Percentiles rank a stretch among this genome's conserved stretches.
Conservation (phyloP, 2,113 vertebrate species). For the Takifugu flavidus region DNA sequence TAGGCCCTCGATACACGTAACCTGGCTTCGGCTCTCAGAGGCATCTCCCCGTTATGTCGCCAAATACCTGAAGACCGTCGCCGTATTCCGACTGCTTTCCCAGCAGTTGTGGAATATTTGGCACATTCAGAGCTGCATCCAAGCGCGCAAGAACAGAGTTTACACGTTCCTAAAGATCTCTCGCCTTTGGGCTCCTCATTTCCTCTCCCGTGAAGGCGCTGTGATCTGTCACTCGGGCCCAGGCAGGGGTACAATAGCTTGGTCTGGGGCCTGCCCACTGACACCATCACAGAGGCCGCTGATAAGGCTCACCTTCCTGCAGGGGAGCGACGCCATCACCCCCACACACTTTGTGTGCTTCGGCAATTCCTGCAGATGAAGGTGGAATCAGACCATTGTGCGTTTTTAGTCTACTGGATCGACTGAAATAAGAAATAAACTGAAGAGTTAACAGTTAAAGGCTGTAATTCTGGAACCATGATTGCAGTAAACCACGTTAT, state of each 20-base stretch:
- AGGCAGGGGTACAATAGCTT: conserved; percentile 77
- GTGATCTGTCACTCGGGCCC: conserved; percentile 74
- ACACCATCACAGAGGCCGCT: conserved; percentile 70
- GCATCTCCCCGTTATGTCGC: conserved; percentile 15
- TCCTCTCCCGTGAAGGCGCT: conserved; percentile 70
- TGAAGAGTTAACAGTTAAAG: too few species aligned
- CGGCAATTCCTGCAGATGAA: conserved; percentile 46
- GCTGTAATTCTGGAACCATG: too few species aligned
- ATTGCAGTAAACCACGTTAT: too few species aligned
- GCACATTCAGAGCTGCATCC: conserved; percentile 12
- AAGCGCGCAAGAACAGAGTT: conserved; percentile 45
- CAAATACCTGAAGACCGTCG: conserved; percentile 18
- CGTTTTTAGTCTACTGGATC: neutral
- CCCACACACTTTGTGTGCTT: conserved; percentile 61
- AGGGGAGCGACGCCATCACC: conserved; percentile 52
- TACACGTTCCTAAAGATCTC: neutral
- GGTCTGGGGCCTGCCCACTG: conserved; percentile 67
- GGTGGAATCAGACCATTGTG: conserved; percentile 31
- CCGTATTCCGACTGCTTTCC: neutral
- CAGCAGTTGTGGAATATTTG: conserved; percentile 9
- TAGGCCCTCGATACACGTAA: conserved; percentile 35
- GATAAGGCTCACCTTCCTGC: conserved; percentile 79
- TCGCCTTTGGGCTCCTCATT: conserved; percentile 69
- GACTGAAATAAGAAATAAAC: too few species aligned
- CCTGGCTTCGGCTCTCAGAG: conserved; percentile 22